Evolutionary conservation across 1,140 invertebrate species (phyloP).

Genomic region (Elymnias hypermnestra): DNA sequence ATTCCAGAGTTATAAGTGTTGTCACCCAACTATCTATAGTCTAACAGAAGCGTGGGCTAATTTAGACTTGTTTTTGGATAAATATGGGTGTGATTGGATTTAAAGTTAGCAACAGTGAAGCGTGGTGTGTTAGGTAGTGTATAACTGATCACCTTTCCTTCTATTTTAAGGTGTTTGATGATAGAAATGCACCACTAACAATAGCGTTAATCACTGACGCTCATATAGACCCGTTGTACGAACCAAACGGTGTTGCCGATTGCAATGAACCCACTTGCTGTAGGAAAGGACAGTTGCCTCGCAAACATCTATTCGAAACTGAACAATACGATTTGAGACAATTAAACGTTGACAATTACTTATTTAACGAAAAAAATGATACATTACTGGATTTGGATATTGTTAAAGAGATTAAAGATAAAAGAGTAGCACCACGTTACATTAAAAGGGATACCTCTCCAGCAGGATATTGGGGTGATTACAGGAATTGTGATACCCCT

Average conservation of each 20-base stretch:
- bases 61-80: too few species aligned
- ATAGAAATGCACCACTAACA: constrained; percentile 40
- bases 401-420: too few species aligned
- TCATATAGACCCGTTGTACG: constrained; percentile 87
- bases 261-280: constrained; percentile 90
- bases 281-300: constrained; percentile 73
- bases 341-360: constrained; percentile 25
- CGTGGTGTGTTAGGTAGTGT: too few species aligned
- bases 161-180: not conserved
- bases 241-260: constrained; percentile 78
- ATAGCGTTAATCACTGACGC: constrained; percentile 88
- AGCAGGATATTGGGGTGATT: constrained; percentile 89
- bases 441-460: constrained; percentile 36
- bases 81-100: too few species aligned
- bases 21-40: too few species aligned
- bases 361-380: constrained; percentile 27
- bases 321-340: constrained; percentile 26
- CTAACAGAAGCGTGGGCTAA: too few species aligned
- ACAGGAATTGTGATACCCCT: constrained; percentile 84
- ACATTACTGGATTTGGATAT: constrained; percentile 39
- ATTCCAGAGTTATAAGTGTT: too few species aligned
- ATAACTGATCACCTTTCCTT: too few species aligned
- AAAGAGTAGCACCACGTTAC: constrained; percentile 15
- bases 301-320: constrained; percentile 7
- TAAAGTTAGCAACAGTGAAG: too few species aligned